phyloP scores from a whole-genome alignment of 1,140 invertebrate genomes.

The Drosophila saltans region DNA sequence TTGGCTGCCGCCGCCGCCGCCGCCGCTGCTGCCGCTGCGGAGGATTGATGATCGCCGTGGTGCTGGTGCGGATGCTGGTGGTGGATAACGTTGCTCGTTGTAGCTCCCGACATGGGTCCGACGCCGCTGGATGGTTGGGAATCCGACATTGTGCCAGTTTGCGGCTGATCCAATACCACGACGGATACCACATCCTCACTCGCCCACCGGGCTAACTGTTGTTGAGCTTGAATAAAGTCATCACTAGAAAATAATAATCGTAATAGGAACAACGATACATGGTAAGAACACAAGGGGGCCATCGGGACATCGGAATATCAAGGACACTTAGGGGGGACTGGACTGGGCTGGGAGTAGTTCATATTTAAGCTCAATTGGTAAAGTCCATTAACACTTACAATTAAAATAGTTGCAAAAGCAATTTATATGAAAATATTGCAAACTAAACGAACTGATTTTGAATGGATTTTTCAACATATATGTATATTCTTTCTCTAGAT shows the following conservation, averaged over 20 bases:
- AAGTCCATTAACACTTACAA: not conserved
- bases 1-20: conserved; percentile 60
- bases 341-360: conserved; percentile 16
- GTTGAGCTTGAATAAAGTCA: conserved; percentile 97
- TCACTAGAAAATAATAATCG: conserved; percentile 93
- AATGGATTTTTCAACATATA: too few relatives aligned
- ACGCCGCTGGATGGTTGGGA: conserved; percentile 82
- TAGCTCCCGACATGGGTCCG: conserved; percentile 77
- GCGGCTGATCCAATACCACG: conserved; percentile 84
- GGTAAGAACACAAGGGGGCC: conserved; percentile 75
- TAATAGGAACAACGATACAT: conserved; percentile 83
- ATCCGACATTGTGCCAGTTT: conserved; percentile 80
- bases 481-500: too few relatives aligned
- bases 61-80: conserved; percentile 82
- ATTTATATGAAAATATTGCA: too few relatives aligned
- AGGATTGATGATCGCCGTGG: conserved; percentile 83
- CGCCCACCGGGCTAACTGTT: conserved; percentile 95
- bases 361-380: conserved; percentile 8
- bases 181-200: conserved; percentile 92
- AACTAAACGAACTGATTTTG: too few relatives aligned
- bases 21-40: conserved; percentile 64
- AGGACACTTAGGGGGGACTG: conserved; percentile 20
- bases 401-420: too few relatives aligned
- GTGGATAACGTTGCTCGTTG: conserved; percentile 77
- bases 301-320: conserved; percentile 31